Percentiles rank a stretch among this genome's conserved stretches.
These are phyloP conservation scores for Spodoptera exigua DNA, from an alignment of 2,888 invertebrate genomes.

Conservation along the genomic window DNA sequence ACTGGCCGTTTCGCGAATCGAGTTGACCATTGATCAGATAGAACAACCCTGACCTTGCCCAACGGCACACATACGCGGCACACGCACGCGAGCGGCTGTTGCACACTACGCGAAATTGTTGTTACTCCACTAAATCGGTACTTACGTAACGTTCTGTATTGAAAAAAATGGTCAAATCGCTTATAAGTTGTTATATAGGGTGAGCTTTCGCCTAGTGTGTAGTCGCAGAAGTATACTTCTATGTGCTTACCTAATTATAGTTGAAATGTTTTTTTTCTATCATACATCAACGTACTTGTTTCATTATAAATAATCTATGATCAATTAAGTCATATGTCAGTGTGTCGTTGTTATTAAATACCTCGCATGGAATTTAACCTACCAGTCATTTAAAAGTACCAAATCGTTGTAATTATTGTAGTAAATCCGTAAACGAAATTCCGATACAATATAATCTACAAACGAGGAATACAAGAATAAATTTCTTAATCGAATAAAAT, in stretches of 20 bases:
- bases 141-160: conserved; percentile 41
- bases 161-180: conserved; percentile 24
- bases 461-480: conserved; percentile 18
- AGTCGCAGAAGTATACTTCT: conserved; percentile 1
- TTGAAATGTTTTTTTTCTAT: neutral
- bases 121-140: conserved; percentile 50
- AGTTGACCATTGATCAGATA: conserved; percentile 87
- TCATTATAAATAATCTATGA: too few relatives aligned
- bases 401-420: too few relatives aligned
- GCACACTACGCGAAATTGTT: conserved; percentile 68
- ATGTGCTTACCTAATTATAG: conserved; percentile 23
- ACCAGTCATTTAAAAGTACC: too few relatives aligned
- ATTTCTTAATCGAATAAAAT: conserved; percentile 54
- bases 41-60: conserved; percentile 87
- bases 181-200: conserved; percentile 6
- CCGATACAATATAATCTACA: conserved; percentile 6
- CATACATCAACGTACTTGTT: too few relatives aligned
- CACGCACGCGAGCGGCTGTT: conserved; percentile 73
- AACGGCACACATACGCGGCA: conserved; percentile 79
- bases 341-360: too few relatives aligned
- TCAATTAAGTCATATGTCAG: too few relatives aligned
- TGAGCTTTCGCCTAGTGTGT: conserved; percentile 32
- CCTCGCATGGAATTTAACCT: too few relatives aligned
- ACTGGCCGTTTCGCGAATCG: conserved; percentile 74
- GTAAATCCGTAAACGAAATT: neutral